Evolutionary conservation across 2,113 vertebrate species (phyloP).

Genomic region (Pteronura brasiliensis): DNA sequence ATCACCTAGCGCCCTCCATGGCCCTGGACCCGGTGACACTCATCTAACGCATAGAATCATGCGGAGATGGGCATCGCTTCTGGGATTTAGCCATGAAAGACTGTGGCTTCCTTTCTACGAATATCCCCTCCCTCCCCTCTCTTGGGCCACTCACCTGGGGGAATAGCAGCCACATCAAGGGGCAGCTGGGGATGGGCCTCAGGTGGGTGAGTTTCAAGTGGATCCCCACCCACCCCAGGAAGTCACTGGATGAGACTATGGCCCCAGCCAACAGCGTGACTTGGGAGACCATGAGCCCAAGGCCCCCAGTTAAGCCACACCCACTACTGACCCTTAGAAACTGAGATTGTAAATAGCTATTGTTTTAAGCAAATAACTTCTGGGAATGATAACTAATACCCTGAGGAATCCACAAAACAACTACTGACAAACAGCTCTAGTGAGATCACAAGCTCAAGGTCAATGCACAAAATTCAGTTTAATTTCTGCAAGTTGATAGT

Average conservation of each 20-base stretch:
- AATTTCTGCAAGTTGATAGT: not conserved
- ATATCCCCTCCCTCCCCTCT: too few relatives aligned
- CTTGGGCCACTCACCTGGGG: not conserved
- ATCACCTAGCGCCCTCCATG: not conserved
- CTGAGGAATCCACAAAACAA: accelerated
- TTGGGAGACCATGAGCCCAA: not conserved
- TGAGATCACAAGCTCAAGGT: too few relatives aligned
- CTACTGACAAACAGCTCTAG: accelerated
- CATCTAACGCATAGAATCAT: accelerated
- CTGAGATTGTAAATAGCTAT: too few relatives aligned
- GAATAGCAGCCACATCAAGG: accelerated
- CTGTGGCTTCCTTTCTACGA: not conserved
- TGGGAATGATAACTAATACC: not conserved
- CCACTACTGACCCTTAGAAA: not conserved
- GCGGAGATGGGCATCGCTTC: accelerated
- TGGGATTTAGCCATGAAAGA: too few relatives aligned
- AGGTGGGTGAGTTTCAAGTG: not conserved
- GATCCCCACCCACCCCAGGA: not conserved
- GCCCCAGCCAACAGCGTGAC: not conserved
- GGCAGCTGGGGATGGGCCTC: not conserved
- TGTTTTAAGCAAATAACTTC: not conserved
- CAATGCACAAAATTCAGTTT: not conserved
- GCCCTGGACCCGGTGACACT: accelerated
- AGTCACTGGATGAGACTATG: not conserved
- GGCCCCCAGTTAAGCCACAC: too few relatives aligned